A percentile compares a stretch with the other conserved stretches of the same genome.
phyloP scores from a whole-genome alignment of 2,113 vertebrate species.

The Thinocorus orbignyianus region DNA sequence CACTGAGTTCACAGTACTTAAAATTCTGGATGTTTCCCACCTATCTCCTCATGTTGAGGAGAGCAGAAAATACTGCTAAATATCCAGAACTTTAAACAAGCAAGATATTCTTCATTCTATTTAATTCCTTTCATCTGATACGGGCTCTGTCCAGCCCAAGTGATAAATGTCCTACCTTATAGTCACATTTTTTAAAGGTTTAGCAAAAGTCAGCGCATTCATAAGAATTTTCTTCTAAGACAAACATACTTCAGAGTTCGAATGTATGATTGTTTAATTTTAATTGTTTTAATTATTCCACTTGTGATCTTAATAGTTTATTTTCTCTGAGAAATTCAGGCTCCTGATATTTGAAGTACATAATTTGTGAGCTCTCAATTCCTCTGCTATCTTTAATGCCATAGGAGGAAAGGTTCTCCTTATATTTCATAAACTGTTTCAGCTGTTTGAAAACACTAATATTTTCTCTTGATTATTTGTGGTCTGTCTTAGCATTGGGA shows the following conservation, averaged over 20 bases:
- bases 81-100: neutral
- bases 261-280: neutral
- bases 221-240: neutral
- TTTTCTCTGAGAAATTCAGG: neutral
- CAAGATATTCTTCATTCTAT: neutral
- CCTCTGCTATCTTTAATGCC: neutral
- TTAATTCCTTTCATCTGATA: neutral
- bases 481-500: neutral
- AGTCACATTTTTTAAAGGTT: neutral
- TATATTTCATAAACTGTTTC: neutral
- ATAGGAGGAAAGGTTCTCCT: neutral
- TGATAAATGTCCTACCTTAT: neutral
- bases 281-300: neutral
- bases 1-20: neutral
- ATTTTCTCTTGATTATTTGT: neutral
- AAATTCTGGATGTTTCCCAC: neutral
- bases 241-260: neutral
- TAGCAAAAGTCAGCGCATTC: neutral
- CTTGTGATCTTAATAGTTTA: neutral
- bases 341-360: neutral
- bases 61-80: neutral
- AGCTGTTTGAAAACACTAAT: neutral
- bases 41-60: neutral
- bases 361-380: neutral
- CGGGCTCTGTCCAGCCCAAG: neutral